phyloP scores from a whole-genome alignment of 2,113 vertebrate species.

The Poicephalus gulielmi region DNA sequence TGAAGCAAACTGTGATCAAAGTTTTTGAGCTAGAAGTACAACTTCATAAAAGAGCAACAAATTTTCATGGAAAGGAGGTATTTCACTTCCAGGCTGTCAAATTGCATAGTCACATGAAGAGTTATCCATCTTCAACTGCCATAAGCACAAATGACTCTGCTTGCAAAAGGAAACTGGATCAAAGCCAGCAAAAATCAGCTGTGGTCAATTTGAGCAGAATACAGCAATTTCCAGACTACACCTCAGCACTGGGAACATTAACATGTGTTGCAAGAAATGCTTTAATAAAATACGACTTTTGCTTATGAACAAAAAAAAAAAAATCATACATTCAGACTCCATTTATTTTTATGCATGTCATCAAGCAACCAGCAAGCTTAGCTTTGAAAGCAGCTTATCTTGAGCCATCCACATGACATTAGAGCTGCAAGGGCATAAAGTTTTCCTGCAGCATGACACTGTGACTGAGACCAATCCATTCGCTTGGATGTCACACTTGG shows the following conservation, averaged over 20 bases:
- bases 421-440: not conserved
- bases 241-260: not conserved
- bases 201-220: not conserved
- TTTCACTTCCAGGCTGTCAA: not conserved
- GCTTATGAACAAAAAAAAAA: not conserved
- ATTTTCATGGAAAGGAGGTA: not conserved
- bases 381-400: not conserved
- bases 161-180: not conserved
- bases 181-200: not conserved
- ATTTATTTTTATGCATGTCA: not conserved
- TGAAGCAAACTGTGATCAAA: not conserved
- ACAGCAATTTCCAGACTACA: not conserved
- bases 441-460: not conserved
- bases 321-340: not conserved
- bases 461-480: not conserved
- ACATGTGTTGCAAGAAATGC: not conserved
- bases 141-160: not conserved
- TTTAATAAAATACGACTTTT: not conserved
- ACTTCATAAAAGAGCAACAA: not conserved
- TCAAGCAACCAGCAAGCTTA: not conserved
- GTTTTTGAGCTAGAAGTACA: not conserved
- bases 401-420: not conserved
- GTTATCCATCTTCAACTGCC: not conserved
- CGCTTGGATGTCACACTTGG: not conserved
- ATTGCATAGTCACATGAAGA: not conserved